phyloP scores from a whole-genome alignment of 2,797 vertebrate genomes.

The Sparidentex hasta region DNA sequence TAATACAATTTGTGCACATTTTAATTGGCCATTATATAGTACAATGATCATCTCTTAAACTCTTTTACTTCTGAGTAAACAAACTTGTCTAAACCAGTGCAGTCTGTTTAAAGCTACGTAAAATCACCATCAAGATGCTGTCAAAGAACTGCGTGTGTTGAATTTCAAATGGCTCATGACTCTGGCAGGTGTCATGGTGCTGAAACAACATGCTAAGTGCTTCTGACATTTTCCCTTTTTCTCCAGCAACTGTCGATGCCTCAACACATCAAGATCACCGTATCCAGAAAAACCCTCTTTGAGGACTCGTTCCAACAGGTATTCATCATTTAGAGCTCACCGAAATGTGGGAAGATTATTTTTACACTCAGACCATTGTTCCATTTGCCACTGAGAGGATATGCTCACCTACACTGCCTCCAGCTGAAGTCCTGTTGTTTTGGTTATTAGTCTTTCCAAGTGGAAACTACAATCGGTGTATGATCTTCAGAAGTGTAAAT shows the following conservation, averaged over 20 bases:
- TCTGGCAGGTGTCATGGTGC: no score
- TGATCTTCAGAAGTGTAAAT: background rate
- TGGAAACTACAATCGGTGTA: background rate
- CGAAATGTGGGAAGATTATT: background rate
- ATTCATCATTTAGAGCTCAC: constrained; percentile 34
- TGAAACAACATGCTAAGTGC: background rate
- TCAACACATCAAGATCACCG: constrained; percentile 97
- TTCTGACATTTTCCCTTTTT: constrained; percentile 8
- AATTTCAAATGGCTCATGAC: background rate
- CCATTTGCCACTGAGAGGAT: background rate
- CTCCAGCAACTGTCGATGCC: constrained; percentile 95
- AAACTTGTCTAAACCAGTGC: no score
- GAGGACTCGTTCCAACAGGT: constrained; percentile 99
- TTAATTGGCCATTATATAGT: background rate
- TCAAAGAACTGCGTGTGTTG: no score
- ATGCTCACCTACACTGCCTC: background rate
- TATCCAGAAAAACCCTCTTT: constrained; percentile 95
- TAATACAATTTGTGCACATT: background rate
- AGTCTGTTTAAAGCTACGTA: no score
- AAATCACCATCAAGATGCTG: no score
- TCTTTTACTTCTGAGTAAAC: no score
- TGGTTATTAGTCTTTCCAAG: background rate
- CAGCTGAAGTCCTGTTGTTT: background rate
- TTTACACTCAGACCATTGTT: background rate
- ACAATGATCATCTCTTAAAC: background rate